Conservation (phyloP, 2,113 vertebrate species). For the Entomyzon cyanotis region DNA sequence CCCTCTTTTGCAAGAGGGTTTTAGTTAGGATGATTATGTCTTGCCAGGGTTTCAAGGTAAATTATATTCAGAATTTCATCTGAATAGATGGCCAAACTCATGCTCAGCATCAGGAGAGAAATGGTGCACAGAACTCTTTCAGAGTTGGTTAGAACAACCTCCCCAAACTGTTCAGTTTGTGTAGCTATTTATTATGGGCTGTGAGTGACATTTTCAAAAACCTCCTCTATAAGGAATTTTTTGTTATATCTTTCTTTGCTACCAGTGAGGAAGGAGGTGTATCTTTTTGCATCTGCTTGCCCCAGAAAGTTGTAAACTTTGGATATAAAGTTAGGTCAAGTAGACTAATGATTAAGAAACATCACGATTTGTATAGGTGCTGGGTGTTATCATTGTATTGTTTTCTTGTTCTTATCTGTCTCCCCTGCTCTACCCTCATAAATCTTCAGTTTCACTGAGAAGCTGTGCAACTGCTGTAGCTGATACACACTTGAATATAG, state of each 20-base stretch:
- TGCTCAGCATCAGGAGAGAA: neutral
- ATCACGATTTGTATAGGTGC: neutral
- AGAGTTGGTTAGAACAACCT: neutral
- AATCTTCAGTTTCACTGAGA: neutral
- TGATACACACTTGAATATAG: neutral
- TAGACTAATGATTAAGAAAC: neutral
- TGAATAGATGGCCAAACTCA: neutral
- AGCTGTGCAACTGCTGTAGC: neutral
- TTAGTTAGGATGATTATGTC: neutral
- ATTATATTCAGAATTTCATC: neutral
- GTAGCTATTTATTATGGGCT: neutral
- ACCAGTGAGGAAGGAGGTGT: neutral
- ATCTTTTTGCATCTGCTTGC: neutral
- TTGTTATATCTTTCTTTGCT: neutral
- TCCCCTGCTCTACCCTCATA: neutral
- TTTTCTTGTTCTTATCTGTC: neutral
- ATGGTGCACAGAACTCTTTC: neutral
- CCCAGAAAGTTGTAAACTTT: neutral
- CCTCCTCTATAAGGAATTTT: neutral
- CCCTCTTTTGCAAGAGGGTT: neutral
- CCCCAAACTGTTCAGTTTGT: neutral
- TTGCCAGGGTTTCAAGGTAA: neutral
- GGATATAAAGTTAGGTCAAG: neutral
- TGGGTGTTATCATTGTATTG: neutral
- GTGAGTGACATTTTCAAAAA: neutral